Conservation (phyloP, 2,113 vertebrate species). For the Aphyosemion australe region DNA sequence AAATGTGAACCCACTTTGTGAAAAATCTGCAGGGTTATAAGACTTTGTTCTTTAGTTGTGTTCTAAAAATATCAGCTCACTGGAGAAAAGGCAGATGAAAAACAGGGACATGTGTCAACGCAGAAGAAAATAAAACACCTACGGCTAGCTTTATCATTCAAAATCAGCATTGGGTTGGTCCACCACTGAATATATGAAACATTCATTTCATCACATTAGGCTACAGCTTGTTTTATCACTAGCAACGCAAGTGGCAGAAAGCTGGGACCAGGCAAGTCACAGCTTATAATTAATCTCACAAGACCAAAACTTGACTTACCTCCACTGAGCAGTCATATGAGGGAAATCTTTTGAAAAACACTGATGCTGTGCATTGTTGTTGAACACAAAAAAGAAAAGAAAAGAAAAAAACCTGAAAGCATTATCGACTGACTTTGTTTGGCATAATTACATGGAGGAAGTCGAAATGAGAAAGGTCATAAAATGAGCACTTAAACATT, state of each 20-base stretch:
- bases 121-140: neutral
- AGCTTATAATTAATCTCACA: slow-evolving; percentile 32
- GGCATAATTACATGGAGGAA: slow-evolving; percentile 20
- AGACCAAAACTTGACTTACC: slow-evolving; percentile 30
- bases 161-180: neutral
- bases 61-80: slow-evolving; percentile 3
- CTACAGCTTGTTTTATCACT: neutral
- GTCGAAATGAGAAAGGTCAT: slow-evolving; percentile 33
- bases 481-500: neutral
- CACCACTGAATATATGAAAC: slow-evolving; percentile 6
- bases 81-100: slow-evolving; percentile 3
- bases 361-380: slow-evolving; percentile 4
- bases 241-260: slow-evolving; percentile 1
- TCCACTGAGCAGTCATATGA: slow-evolving; percentile 23
- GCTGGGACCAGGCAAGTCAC: slow-evolving; percentile 11
- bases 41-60: neutral
- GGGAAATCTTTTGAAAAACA: slow-evolving; percentile 16
- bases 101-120: slow-evolving; percentile 2
- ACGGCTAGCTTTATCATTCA: neutral
- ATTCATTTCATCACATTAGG: slow-evolving; percentile 19
- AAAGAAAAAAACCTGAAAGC: neutral
- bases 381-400: slow-evolving; percentile 2
- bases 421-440: neutral
- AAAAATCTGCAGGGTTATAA: neutral
- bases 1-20: neutral